phyloP scores from a whole-genome alignment of 2,113 vertebrate species.

The Anolis sagrei region DNA sequence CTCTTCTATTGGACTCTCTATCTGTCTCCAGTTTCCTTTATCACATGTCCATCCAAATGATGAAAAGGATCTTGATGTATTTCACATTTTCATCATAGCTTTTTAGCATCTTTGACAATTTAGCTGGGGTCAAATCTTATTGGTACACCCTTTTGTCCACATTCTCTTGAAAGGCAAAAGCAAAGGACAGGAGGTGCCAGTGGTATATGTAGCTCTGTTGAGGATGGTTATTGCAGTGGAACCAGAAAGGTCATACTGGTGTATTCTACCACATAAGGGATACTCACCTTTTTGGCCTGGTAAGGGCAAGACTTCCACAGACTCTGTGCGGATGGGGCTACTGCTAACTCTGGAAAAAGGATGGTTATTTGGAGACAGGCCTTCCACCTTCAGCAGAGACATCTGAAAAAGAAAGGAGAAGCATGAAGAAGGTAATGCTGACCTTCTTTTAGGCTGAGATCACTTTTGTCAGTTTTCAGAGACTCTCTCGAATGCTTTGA shows the following conservation, averaged over 20 bases:
- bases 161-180: too few relatives aligned
- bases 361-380: background rate
- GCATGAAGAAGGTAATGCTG: background rate
- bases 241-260: background rate
- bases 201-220: background rate
- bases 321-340: background rate
- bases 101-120: too few relatives aligned
- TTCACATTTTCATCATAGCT: too few relatives aligned
- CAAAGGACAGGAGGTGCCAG: background rate
- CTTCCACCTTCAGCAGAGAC: slow-evolving; percentile 3
- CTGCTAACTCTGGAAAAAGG: slow-evolving; percentile 7
- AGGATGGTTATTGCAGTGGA: background rate
- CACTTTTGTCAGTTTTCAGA: background rate
- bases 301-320: background rate
- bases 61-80: too few relatives aligned
- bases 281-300: background rate
- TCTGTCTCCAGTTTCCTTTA: too few relatives aligned
- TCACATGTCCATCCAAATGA: too few relatives aligned
- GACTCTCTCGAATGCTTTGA: background rate
- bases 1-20: too few relatives aligned
- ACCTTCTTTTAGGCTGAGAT: background rate
- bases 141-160: too few relatives aligned
- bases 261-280: background rate
- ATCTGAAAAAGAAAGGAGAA: background rate
- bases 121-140: too few relatives aligned